A percentile compares a stretch with the other conserved stretches of the same genome.
Evolutionary conservation across 2,888 invertebrate genomes (phyloP).

Genomic region (Didymodactylos carnosus): DNA sequence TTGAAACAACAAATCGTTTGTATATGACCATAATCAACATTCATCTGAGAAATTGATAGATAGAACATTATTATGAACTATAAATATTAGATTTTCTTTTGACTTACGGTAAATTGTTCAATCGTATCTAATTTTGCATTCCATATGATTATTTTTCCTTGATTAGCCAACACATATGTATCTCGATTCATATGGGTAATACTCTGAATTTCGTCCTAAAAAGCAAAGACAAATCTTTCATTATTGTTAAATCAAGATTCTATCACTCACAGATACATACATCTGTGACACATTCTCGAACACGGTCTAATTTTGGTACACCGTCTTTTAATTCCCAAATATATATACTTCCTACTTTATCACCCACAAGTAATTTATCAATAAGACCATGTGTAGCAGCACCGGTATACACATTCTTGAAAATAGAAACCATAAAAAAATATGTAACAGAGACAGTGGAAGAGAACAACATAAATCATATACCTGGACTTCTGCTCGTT

Average conservation of each 20-base stretch:
- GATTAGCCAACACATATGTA: neutral
- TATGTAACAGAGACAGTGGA: neutral
- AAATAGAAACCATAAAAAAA: neutral
- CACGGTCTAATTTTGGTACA: neutral
- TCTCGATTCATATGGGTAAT: neutral
- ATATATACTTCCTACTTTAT: neutral
- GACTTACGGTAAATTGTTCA: neutral
- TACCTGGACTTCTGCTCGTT: neutral
- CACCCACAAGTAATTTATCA: neutral
- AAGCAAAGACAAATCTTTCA: neutral
- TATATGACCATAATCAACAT: neutral
- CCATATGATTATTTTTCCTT: neutral
- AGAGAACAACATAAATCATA: neutral
- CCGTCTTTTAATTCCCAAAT: neutral
- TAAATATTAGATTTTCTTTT: neutral
- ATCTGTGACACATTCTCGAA: neutral
- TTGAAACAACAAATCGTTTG: neutral
- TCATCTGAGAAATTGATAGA: neutral
- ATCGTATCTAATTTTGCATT: neutral
- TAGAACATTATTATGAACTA: no score
- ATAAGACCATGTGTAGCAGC: neutral
- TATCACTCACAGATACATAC: no score
- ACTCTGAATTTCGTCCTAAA: neutral
- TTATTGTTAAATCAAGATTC: neutral
- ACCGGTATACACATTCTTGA: neutral